Evolutionary conservation across 2,888 invertebrate species (phyloP), one percentile per base, ranked within the genome.

Genomic region (Lomographa bimaculata): DNA sequence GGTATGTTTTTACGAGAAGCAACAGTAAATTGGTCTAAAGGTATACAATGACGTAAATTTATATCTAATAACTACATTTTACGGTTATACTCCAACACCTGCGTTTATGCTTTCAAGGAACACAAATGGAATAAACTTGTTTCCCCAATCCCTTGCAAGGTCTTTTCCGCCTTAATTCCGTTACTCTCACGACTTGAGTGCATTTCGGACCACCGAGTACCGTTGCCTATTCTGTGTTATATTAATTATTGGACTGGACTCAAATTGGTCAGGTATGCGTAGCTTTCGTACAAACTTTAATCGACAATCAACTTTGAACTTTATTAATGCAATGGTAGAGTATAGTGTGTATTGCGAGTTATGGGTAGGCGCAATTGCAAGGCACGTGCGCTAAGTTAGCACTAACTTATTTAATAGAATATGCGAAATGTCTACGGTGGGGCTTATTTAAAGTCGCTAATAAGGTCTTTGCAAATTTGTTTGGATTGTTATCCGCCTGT

Each of bases 201-300:
- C 20, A 44, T 38, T 37, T 35, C 19, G 26, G 38, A 36, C 33
- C 37, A 38, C 42, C 30, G 11, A 18, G 8, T 18, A 36, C 54
- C 45, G 51, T 47, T 51, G 43, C 37, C 10, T 32, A 46, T 46
- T 37, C 44, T 36, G 24, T 49, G 45, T 51, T 47, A 43, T 54
- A 51, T 47, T 54, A 54, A 54, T 54, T 54, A 54, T 47, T 51
- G 41, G 45, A 54, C 47, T 38, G 35, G 42, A 47, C 47, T 49
- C 45, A 47, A 54, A 54, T 54, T 51, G 49, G 47, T 46, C 42
- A 38, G 49, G 45, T 37, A 51, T 51, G 54, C 54, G 38, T 45
- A 28, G 36, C 47, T 33, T 42, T 35, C 17, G 24, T 17, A 23
- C 12, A 45, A 25, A 16, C 27, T 30, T 34, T 0, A 6, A 11